Evolutionary conservation across 2,797 vertebrate genomes (phyloP).

Genomic region (Tokudaia muenninki): DNA sequence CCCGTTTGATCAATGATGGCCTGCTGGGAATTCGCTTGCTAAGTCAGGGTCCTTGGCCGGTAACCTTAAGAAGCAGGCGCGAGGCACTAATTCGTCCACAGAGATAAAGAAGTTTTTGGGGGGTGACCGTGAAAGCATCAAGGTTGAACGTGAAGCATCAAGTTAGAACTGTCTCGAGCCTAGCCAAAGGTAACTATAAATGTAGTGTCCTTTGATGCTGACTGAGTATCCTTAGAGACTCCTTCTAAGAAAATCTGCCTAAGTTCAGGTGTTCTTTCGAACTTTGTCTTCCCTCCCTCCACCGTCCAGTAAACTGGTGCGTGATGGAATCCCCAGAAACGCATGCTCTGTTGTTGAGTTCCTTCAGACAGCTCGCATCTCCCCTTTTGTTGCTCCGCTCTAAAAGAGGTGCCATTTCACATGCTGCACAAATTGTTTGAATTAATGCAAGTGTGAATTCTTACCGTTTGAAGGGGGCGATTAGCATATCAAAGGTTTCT

Average conservation of each 20-base stretch:
- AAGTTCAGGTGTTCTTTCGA: conserved; percentile 86
- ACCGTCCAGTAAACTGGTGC: conserved; percentile 75
- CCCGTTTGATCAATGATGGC: conserved; percentile 83
- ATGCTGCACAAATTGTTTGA: conserved; percentile 93
- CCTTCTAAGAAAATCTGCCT: conserved; percentile 25
- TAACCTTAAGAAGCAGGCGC: conserved; percentile 7
- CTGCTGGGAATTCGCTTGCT: conserved; percentile 84
- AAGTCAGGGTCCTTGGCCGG: conserved; percentile 59
- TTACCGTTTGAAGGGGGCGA: conserved; percentile 94
- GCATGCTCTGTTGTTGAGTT: conserved; percentile 92
- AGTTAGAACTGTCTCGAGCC: conserved; percentile 39
- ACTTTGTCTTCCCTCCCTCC: conserved; percentile 54
- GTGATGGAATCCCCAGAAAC: conserved; percentile 87
- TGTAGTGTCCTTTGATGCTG: background rate
- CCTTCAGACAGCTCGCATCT: conserved; percentile 87
- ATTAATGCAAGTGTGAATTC: conserved; percentile 96
- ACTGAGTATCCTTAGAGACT: background rate
- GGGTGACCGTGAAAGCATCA: conserved; percentile 27
- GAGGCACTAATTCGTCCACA: background rate
- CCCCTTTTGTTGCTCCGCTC: conserved; percentile 95
- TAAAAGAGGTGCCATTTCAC: conserved; percentile 94
- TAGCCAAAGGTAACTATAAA: conserved; percentile 64
- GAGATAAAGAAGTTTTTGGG: conserved; percentile 39
- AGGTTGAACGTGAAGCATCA: background rate
- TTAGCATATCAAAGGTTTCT: conserved; percentile 98